phyloP scores from a whole-genome alignment of 2,797 vertebrate genomes.

The Dipus sagitta region DNA sequence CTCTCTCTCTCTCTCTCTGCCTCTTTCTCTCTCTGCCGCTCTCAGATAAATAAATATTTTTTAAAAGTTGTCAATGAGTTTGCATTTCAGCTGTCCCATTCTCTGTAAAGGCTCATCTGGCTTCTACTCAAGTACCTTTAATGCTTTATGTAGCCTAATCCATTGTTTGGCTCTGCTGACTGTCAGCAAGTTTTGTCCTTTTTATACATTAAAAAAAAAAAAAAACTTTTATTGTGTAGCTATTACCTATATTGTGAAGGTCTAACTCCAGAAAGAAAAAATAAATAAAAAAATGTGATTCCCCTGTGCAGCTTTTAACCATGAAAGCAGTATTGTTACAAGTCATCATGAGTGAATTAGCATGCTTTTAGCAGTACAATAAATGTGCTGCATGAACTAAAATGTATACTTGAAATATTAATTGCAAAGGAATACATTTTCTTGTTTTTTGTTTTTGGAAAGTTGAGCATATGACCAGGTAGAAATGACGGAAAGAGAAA shows the following conservation, averaged over 20 bases:
- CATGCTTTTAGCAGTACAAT: not conserved
- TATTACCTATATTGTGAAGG: not conserved
- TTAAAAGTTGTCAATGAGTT: not conserved
- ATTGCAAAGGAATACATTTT: not conserved
- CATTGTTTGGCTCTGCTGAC: not conserved
- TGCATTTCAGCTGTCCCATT: not conserved
- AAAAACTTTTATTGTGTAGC: not conserved
- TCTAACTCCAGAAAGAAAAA: not conserved
- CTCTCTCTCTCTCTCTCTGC: too few relatives aligned
- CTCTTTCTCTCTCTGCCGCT: too few relatives aligned
- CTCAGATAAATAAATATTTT: too few relatives aligned
- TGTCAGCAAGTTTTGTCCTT: slow-evolving; percentile 21
- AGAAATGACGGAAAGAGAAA: not conserved
- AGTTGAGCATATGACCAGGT: not conserved
- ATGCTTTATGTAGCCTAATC: not conserved
- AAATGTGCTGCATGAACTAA: not conserved
- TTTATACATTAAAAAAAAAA: not conserved
- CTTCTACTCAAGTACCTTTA: not conserved
- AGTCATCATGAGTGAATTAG: not conserved
- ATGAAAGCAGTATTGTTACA: not conserved
- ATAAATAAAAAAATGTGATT: slow-evolving; percentile 2
- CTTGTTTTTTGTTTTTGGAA: not conserved
- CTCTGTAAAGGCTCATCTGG: not conserved
- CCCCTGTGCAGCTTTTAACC: not conserved
- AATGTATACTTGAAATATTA: not conserved